Evolutionary conservation across 2,113 vertebrate genomes (phyloP).

Genomic region (Cottus gobio): DNA sequence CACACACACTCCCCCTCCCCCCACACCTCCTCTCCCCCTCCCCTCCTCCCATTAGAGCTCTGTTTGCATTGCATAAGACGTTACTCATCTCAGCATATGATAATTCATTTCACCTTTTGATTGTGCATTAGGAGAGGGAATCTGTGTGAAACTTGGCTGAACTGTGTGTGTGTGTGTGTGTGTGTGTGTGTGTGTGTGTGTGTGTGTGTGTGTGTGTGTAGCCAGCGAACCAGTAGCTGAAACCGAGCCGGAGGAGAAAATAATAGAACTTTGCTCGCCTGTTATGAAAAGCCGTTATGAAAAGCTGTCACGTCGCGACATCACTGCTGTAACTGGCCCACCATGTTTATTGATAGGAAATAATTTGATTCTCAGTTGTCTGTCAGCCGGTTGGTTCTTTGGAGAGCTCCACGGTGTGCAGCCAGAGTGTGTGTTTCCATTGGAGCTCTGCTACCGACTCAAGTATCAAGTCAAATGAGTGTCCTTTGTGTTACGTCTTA

Average conservation of each 20-base stretch:
- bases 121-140: constrained; percentile 29
- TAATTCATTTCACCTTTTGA: constrained; percentile 65
- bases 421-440: constrained; percentile 27
- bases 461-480: not conserved
- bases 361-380: constrained; percentile 30
- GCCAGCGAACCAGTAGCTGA: not conserved
- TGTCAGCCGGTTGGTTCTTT: constrained; percentile 15
- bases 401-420: not conserved
- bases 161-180: not conserved
- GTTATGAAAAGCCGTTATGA: constrained; percentile 1
- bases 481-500: not conserved
- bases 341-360: constrained; percentile 16
- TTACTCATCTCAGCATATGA: constrained; percentile 9
- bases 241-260: constrained; percentile 34
- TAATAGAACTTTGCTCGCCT: constrained; percentile 23
- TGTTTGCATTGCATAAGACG: constrained; percentile 36
- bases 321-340: not conserved
- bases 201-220: constrained; percentile 39
- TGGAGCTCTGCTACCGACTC: constrained; percentile 10
- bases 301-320: constrained; percentile 28
- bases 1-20: not conserved
- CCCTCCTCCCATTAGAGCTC: constrained; percentile 1
- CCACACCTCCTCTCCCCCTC: too few species aligned
- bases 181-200: constrained; percentile 37
- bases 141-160: constrained; percentile 48